Evolutionary conservation across 2,888 invertebrate species (phyloP), one percentile per base, ranked within the genome.

Genomic region (Anorthoa munda): DNA sequence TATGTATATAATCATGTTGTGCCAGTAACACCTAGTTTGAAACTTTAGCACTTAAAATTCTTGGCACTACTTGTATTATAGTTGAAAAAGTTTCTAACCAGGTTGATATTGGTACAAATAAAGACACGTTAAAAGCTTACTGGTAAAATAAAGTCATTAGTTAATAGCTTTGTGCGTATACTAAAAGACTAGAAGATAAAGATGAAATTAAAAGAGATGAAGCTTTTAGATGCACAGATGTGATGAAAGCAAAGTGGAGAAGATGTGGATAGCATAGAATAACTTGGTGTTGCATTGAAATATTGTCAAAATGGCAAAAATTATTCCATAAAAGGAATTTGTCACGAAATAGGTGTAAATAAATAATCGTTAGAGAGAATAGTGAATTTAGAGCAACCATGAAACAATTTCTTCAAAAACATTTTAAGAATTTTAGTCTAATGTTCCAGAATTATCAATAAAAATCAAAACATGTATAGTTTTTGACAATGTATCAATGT

Each of bases 71-170:
- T 46, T 46, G 21, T 56, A 23, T 11, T 58, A 55, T 64, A 60
- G 53, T 12, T 13, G 48, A 50, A 21, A 56, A 81, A 66, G 83
- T 77, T 83, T 71, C 50, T 21, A 53, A 82, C 56, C 48, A 68
- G 63, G 55, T 31, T 26, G 56, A 84, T 90, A 91, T 91, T 92
- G 92, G 90, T 90, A 91, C 90, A 92, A 91, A 91, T 87, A 77
- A 82, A 66, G 78, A 81, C 87, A 88, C 81, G 69, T 80, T 84
- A 80, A 86, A 89, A 86, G 89, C 87, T 89, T 89, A 83, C 64
- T 82, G 75, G 82, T 84, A 84, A 85, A 83, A 79, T 82, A 79
- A 83, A 82, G 73, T 75, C 80, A 83, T 82, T 85, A 87, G 84
- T 76, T 66, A 75, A 85, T 83, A 89, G 90, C 90, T 90, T 90